Conservation (phyloP, 2,888 invertebrate genomes). For the Philonicus albiceps region DNA sequence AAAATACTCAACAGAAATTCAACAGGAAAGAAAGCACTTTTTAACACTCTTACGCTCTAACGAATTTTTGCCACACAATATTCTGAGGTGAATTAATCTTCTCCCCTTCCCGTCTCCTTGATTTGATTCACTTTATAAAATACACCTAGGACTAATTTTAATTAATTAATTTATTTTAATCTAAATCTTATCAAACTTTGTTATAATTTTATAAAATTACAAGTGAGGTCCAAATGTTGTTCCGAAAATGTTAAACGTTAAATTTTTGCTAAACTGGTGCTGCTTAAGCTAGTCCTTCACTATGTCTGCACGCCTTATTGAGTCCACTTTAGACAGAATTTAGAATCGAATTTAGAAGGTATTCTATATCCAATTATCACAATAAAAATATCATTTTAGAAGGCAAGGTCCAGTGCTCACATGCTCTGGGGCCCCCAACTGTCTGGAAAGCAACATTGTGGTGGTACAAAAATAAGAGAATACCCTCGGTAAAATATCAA, state of each 20-base stretch:
- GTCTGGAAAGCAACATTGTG: not conserved
- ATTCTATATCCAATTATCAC: conserved; percentile 5
- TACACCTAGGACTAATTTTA: not conserved
- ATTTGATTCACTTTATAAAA: not conserved
- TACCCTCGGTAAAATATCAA: not conserved
- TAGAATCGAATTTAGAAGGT: not conserved
- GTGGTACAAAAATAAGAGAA: not conserved
- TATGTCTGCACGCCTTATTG: not conserved
- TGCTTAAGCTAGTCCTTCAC: not conserved
- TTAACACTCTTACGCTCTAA: not conserved
- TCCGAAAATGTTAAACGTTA: conserved; percentile 39
- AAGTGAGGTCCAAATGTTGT: conserved; percentile 49
- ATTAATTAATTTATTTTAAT: conserved; percentile 20
- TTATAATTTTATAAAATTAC: conserved; percentile 36
- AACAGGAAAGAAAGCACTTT: not conserved
- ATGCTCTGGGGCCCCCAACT: not conserved
- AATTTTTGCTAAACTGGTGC: not conserved
- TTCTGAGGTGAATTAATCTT: not conserved
- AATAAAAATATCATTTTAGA: not conserved
- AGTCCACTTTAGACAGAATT: not conserved
- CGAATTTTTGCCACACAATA: not conserved
- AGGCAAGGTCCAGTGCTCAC: not conserved
- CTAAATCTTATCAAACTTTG: not conserved
- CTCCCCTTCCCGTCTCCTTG: not conserved
- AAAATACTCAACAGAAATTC: not conserved